These are phyloP conservation scores for Callosobruchus maculatus DNA, from an alignment of 2,888 invertebrate genomes.

Conservation along the genomic window DNA sequence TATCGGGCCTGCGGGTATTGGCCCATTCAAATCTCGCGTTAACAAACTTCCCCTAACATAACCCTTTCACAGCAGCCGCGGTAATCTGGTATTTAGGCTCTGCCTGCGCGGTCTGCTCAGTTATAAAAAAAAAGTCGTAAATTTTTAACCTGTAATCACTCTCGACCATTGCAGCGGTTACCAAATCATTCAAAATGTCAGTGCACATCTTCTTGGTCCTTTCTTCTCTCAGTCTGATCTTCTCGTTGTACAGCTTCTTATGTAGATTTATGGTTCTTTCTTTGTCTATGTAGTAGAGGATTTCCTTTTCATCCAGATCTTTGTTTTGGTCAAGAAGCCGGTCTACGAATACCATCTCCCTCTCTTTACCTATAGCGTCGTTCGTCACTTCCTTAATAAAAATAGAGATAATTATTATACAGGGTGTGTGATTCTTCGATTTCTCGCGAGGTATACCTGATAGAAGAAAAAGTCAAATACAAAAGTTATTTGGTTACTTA, in stretches of 20 bases:
- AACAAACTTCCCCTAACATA: no score
- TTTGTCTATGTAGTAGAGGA: constrained; percentile 47
- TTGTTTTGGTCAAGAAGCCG: constrained; percentile 24
- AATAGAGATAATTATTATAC: no score
- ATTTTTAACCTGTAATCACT: constrained; percentile 50
- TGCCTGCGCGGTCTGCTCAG: no score
- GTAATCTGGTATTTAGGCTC: no score
- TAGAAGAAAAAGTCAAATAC: no score
- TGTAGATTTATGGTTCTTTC: constrained; percentile 52
- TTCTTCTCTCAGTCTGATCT: constrained; percentile 51
- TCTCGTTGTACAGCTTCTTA: constrained; percentile 54
- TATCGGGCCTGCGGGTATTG: no score
- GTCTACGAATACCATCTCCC: constrained; percentile 50
- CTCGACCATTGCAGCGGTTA: constrained; percentile 55
- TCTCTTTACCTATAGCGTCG: constrained; percentile 51
- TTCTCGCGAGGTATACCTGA: no score
- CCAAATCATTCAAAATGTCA: constrained; percentile 54
- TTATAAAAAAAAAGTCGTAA: no score
- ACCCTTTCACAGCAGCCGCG: no score
- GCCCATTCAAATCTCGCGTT: no score
- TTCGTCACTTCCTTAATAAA: constrained; percentile 50
- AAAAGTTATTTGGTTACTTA: no score
- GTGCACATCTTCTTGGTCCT: constrained; percentile 53
- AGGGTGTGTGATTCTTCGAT: no score
- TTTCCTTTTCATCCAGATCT: constrained; percentile 28